Conservation (phyloP, 1,140 invertebrate species). For the Paraescarpia echinospica region DNA sequence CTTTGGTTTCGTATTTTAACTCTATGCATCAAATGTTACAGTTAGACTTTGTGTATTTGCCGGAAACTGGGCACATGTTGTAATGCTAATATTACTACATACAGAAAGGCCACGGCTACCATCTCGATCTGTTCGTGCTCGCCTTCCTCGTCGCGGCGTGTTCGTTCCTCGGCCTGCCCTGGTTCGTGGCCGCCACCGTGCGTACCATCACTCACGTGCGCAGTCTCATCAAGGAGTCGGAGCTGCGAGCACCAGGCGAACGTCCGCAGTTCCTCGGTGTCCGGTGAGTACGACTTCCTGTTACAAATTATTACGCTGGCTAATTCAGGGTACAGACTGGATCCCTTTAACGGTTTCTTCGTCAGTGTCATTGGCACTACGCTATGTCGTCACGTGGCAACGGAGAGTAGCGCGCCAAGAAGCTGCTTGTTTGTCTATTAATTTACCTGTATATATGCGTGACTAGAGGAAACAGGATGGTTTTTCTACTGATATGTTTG, state of each 20-base stretch:
- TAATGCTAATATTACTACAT: not conserved
- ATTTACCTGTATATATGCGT: not conserved
- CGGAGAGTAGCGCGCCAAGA: no score
- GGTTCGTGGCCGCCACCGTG: slow-evolving; percentile 97
- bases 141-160: slow-evolving; percentile 87
- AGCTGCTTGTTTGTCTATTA: no score
- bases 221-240: slow-evolving; percentile 92
- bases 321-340: no score
- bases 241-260: slow-evolving; percentile 95
- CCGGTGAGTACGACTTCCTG: slow-evolving; percentile 31
- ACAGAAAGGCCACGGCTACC: slow-evolving; percentile 93
- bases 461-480: not conserved
- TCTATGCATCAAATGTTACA: not conserved
- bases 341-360: no score
- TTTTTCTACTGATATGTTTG: not conserved
- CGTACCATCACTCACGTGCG: slow-evolving; percentile 96
- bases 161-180: slow-evolving; percentile 90
- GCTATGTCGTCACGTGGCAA: no score
- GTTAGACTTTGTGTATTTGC: not conserved
- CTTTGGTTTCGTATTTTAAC: no score
- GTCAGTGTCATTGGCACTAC: no score
- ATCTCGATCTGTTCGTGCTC: slow-evolving; percentile 92
- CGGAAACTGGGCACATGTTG: not conserved
- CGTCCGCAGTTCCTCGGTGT: slow-evolving; percentile 96
- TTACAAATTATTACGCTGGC: no score